Evolutionary conservation across 2,113 vertebrate genomes (phyloP).

Genomic region (Galeopterus variegatus): DNA sequence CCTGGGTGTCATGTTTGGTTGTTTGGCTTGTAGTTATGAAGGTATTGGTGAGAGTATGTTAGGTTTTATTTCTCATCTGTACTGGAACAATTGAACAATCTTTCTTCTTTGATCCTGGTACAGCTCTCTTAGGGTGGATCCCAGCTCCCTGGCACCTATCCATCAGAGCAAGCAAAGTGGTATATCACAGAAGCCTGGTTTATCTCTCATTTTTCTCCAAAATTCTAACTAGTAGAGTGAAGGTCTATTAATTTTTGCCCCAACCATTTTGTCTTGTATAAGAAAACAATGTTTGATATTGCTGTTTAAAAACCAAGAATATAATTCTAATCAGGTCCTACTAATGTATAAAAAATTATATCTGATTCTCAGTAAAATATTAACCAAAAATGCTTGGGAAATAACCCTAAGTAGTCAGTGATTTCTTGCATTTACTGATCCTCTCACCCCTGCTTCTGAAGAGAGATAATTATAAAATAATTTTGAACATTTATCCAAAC

Average conservation of each 20-base stretch:
- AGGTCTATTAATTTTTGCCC: neutral
- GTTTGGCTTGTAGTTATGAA: neutral
- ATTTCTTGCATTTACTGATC: neutral
- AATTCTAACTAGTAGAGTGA: neutral
- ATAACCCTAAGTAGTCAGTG: neutral
- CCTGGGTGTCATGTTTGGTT: neutral
- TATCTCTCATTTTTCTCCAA: neutral
- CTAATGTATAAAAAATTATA: neutral
- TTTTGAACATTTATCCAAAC: neutral
- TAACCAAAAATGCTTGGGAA: neutral
- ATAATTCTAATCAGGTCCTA: neutral
- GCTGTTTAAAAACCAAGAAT: neutral
- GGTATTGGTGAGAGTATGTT: neutral
- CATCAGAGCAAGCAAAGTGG: neutral
- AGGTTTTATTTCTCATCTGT: neutral
- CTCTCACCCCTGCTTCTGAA: neutral
- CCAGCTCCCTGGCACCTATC: neutral
- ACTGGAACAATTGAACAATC: rapidly evolving
- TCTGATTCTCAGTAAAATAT: neutral
- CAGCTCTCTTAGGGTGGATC: neutral
- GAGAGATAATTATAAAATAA: neutral
- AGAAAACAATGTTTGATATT: neutral
- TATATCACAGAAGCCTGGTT: neutral
- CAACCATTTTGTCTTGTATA: neutral
- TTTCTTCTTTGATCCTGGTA: neutral